Conservation (phyloP, 2,113 vertebrate species). For the Tapirus terrestris region DNA sequence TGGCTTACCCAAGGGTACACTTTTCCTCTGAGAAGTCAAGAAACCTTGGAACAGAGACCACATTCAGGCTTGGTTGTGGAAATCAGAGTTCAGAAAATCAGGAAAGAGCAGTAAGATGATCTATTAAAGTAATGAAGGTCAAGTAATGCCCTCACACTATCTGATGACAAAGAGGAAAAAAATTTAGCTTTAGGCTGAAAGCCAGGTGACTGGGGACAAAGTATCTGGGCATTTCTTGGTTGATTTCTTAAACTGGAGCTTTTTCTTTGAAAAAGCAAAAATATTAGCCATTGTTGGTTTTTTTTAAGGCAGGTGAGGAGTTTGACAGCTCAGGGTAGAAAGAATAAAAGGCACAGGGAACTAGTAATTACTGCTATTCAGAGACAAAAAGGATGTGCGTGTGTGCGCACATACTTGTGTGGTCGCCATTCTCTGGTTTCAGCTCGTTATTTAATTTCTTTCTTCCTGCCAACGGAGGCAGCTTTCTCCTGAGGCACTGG, state of each 20-base stretch:
- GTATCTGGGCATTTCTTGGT: not conserved
- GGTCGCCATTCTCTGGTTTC: not conserved
- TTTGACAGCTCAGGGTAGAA: constrained; percentile 59
- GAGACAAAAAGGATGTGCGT: constrained; percentile 37
- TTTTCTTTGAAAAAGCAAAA: constrained; percentile 60
- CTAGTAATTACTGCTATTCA: constrained; percentile 65
- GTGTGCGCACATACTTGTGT: not conserved
- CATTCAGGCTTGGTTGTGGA: not conserved
- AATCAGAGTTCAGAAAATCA: not conserved
- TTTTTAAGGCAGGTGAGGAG: constrained; percentile 65
- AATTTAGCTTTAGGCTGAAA: not conserved
- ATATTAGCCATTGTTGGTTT: constrained; percentile 61
- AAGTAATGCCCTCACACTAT: not conserved
- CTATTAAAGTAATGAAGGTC: not conserved
- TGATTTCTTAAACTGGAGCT: constrained; percentile 56
- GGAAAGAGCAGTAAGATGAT: not conserved
- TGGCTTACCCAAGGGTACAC: no score
- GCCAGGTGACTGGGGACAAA: not conserved
- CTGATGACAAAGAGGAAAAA: not conserved
- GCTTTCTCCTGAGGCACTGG: not conserved
- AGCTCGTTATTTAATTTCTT: constrained; percentile 58
- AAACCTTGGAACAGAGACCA: not conserved
- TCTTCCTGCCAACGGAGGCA: constrained; percentile 33
- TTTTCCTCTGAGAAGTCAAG: not conserved
- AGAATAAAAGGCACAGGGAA: constrained; percentile 62